Evolutionary conservation across 2,113 vertebrate species (phyloP).

Genomic region (Oncorhynchus gorbuscha): DNA sequence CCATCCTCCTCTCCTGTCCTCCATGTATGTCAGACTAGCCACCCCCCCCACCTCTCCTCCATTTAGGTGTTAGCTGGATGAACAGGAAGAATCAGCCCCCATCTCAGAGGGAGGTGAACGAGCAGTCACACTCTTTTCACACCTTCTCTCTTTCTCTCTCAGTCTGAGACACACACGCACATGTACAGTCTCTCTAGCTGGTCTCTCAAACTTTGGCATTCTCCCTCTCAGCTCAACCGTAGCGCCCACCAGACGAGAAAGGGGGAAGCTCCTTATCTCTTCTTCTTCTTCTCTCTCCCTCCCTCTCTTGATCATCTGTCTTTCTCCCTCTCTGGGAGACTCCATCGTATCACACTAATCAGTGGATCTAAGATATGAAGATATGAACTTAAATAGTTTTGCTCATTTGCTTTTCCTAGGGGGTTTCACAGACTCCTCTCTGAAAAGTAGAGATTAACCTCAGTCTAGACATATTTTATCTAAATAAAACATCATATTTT

Average conservation of each 20-base stretch:
- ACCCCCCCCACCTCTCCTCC: too few species aligned
- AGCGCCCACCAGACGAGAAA: constrained; percentile 61
- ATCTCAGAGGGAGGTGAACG: constrained; percentile 60
- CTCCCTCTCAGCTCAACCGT: constrained; percentile 57
- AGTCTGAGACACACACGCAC: neutral
- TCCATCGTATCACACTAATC: constrained; percentile 23
- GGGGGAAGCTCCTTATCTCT: neutral
- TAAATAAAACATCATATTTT: too few species aligned
- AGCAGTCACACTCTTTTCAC: constrained; percentile 67
- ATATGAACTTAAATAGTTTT: neutral
- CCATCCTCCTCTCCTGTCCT: too few species aligned
- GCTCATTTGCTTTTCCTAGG: too few species aligned
- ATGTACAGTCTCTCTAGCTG: constrained; percentile 3
- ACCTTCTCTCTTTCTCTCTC: neutral
- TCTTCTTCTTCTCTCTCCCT: constrained; percentile 40
- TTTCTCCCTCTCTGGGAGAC: constrained; percentile 3
- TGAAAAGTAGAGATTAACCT: neutral
- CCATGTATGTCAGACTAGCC: too few species aligned
- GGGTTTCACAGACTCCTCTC: neutral
- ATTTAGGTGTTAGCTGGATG: constrained; percentile 50
- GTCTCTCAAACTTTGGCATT: constrained; percentile 42
- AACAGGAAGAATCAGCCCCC: constrained; percentile 62
- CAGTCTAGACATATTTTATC: constrained; percentile 36
- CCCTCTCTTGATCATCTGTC: constrained; percentile 2
- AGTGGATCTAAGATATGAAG: neutral